A percentile compares a stretch with the other conserved stretches of the same genome.
These are phyloP conservation scores for Chelonia mydas DNA, from an alignment of 2,797 vertebrate species.

Conservation along the genomic window DNA sequence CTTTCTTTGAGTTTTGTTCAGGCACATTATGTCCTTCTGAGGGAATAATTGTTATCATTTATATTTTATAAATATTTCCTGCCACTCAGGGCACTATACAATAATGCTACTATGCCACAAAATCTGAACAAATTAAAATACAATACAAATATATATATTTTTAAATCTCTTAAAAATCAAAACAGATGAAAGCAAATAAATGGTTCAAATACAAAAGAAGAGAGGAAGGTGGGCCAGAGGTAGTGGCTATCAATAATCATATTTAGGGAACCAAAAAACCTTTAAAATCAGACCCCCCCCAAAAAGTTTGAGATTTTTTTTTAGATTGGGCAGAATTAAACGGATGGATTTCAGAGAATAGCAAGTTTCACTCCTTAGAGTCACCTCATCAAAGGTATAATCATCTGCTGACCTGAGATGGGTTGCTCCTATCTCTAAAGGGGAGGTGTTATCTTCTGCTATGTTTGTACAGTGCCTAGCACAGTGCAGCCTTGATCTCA, in stretches of 20 bases:
- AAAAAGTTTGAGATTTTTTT: neutral
- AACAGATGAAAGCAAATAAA: neutral
- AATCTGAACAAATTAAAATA: constrained; percentile 38
- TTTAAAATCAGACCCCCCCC: neutral
- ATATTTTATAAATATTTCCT: constrained; percentile 7
- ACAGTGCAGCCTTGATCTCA: neutral
- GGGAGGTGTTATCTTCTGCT: neutral
- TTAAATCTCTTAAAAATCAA: neutral
- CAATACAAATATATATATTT: constrained; percentile 40
- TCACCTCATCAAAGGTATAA: neutral
- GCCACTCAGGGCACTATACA: neutral
- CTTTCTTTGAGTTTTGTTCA: neutral
- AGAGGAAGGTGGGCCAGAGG: neutral
- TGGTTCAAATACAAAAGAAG: neutral
- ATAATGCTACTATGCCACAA: neutral
- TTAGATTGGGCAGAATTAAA: neutral
- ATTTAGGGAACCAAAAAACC: neutral
- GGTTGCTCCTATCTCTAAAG: neutral
- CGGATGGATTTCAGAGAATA: neutral
- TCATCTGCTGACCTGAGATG: neutral
- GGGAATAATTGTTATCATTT: constrained; percentile 19
- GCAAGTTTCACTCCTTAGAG: neutral
- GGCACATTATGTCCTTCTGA: constrained; percentile 7
- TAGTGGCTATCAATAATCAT: neutral
- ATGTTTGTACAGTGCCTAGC: neutral